Evolutionary conservation across 2,113 vertebrate species (phyloP).

Genomic region (Ancistrus triradiatus): DNA sequence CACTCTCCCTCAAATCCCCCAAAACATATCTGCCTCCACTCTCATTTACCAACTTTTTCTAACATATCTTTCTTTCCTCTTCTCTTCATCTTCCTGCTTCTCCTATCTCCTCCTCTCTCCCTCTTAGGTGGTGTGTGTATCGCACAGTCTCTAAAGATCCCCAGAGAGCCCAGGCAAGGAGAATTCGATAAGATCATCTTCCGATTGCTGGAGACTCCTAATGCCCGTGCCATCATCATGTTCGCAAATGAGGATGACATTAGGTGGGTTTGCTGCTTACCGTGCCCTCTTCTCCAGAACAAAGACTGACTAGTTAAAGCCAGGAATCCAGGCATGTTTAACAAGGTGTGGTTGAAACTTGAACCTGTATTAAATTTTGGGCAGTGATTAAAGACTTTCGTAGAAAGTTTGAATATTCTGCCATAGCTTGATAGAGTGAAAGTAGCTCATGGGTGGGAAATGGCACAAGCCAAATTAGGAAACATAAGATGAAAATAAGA

Average conservation of each 20-base stretch:
- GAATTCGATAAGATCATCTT: slow-evolving; percentile 93
- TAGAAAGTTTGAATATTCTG: too few species aligned
- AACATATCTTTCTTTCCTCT: not conserved
- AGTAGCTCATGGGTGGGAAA: too few species aligned
- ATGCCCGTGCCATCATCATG: slow-evolving; percentile 89
- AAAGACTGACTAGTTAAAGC: too few species aligned
- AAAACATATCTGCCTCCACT: slow-evolving; percentile 1
- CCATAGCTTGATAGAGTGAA: too few species aligned
- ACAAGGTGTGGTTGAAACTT: too few species aligned
- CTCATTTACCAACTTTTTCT: not conserved
- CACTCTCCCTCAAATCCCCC: not conserved
- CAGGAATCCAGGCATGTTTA: too few species aligned
- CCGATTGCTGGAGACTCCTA: slow-evolving; percentile 88
- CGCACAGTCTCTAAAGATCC: slow-evolving; percentile 93
- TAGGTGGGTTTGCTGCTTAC: slow-evolving; percentile 64
- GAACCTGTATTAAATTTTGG: too few species aligned
- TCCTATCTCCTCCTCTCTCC: not conserved
- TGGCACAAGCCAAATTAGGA: too few species aligned
- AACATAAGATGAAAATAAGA: too few species aligned
- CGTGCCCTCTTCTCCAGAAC: too few species aligned
- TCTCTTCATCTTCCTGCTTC: not conserved
- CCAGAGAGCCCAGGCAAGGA: slow-evolving; percentile 84
- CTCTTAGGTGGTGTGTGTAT: slow-evolving; percentile 91
- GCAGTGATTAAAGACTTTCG: too few species aligned
- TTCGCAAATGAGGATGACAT: slow-evolving; percentile 97